phyloP scores from a whole-genome alignment of 92 coral and sea anemone genomes.

The Epizoanthus stellaris region DNA sequence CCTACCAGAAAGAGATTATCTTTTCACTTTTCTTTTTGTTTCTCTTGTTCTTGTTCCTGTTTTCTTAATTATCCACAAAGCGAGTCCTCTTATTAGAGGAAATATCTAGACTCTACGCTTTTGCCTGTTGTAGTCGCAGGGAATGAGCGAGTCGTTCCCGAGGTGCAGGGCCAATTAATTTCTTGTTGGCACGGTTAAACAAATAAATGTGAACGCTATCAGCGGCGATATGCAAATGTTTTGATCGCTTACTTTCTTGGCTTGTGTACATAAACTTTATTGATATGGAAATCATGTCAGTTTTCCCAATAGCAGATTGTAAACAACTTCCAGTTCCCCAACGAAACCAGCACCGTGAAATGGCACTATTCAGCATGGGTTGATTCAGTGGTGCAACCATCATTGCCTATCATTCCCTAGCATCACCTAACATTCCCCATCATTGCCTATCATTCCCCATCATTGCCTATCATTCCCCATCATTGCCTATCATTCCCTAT shows the following conservation, averaged over 20 bases:
- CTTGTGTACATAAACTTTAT: constrained; percentile 36
- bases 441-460: no score
- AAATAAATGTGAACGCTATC: constrained; percentile 12
- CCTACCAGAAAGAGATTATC: background rate
- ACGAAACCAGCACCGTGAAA: no score
- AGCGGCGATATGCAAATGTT: constrained; percentile 31
- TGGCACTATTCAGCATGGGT: no score
- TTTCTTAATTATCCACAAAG: background rate
- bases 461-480: no score
- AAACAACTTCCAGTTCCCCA: background rate
- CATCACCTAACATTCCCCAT: no score
- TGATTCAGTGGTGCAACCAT: no score
- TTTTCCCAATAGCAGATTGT: constrained; percentile 15
- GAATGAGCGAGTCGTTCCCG: background rate
- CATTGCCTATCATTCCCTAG: no score
- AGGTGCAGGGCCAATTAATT: constrained; percentile 8
- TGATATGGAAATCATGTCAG: constrained; percentile 44
- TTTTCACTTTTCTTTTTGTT: background rate
- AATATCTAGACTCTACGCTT: background rate
- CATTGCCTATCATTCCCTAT: no score
- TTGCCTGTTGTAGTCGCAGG: background rate
- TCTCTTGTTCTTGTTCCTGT: background rate
- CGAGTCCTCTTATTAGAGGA: background rate
- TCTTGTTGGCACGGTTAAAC: background rate
- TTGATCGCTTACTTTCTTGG: constrained; percentile 19